These are phyloP conservation scores for Epirrhoe alternata DNA, from an alignment of 2,888 invertebrate genomes.

Conservation along the genomic window DNA sequence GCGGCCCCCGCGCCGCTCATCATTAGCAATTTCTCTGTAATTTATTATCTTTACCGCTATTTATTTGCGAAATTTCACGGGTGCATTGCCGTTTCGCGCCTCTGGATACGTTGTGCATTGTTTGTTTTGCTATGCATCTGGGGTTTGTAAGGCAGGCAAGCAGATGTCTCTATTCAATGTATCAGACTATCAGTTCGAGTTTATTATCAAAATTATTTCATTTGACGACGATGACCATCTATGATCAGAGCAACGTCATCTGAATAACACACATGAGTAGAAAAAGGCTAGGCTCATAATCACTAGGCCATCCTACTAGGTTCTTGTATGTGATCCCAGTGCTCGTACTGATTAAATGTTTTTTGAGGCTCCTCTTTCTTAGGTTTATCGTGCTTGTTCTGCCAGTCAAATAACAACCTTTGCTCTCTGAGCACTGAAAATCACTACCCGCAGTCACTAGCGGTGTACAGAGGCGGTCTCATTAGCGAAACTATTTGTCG, in stretches of 20 bases:
- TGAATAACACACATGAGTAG: too few relatives aligned
- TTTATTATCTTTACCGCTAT: slow-evolving; percentile 84
- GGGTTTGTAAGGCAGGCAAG: background rate
- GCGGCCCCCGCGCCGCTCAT: slow-evolving; percentile 80
- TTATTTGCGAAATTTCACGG: slow-evolving; percentile 82
- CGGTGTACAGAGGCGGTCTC: slow-evolving; percentile 37
- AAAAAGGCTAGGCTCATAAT: too few relatives aligned
- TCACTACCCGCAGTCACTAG: slow-evolving; percentile 6
- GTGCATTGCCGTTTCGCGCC: slow-evolving; percentile 58
- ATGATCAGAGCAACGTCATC: too few relatives aligned
- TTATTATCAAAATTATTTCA: background rate
- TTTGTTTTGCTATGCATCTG: slow-evolving; percentile 1
- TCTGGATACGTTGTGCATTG: slow-evolving; percentile 38
- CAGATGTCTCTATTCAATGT: background rate
- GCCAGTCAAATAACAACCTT: background rate
- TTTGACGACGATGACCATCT: too few relatives aligned
- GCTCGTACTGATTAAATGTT: too few relatives aligned
- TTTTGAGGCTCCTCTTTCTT: background rate
- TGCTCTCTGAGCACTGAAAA: slow-evolving; percentile 2
- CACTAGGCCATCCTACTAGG: too few relatives aligned
- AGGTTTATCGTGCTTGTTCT: background rate
- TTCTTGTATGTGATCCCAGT: too few relatives aligned
- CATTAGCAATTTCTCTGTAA: slow-evolving; percentile 85
- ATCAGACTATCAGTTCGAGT: background rate
- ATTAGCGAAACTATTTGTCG: slow-evolving; percentile 38